A percentile compares a stretch with the other conserved stretches of the same genome.
phyloP scores from a whole-genome alignment of 2,797 vertebrate species.

The Discoglossus pictus region DNA sequence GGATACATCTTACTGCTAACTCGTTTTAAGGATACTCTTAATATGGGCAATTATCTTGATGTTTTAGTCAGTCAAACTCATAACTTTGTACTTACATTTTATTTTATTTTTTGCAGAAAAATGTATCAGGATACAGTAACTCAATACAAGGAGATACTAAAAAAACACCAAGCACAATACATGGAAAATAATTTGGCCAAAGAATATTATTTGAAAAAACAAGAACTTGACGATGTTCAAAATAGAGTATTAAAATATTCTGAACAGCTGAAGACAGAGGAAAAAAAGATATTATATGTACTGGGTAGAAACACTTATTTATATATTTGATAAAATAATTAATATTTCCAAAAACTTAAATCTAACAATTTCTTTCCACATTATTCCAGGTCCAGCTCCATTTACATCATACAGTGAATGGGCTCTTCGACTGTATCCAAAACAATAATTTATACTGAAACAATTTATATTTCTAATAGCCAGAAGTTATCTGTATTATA shows the following conservation, averaged over 20 bases:
- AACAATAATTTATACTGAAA: no score
- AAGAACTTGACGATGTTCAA: conserved; percentile 68
- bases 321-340: background rate
- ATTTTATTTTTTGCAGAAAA: conserved; percentile 64
- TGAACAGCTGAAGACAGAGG: conserved; percentile 63
- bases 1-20: no score
- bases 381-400: conserved; percentile 66
- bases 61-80: no score
- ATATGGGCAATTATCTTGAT: no score
- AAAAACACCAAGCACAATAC: conserved; percentile 65
- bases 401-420: conserved; percentile 69
- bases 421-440: conserved; percentile 73
- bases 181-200: conserved; percentile 60
- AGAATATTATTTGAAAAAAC: conserved; percentile 66
- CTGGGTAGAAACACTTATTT: conserved; percentile 58
- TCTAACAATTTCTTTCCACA: conserved; percentile 44
- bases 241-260: conserved; percentile 57
- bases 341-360: conserved; percentile 12
- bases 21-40: no score
- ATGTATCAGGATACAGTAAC: conserved; percentile 64
- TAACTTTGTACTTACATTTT: background rate
- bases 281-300: conserved; percentile 59
- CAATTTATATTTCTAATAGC: no score
- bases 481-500: no score
- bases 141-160: conserved; percentile 66